Evolutionary conservation across 2,113 vertebrate species (phyloP).

Genomic region (Silurus asotus): DNA sequence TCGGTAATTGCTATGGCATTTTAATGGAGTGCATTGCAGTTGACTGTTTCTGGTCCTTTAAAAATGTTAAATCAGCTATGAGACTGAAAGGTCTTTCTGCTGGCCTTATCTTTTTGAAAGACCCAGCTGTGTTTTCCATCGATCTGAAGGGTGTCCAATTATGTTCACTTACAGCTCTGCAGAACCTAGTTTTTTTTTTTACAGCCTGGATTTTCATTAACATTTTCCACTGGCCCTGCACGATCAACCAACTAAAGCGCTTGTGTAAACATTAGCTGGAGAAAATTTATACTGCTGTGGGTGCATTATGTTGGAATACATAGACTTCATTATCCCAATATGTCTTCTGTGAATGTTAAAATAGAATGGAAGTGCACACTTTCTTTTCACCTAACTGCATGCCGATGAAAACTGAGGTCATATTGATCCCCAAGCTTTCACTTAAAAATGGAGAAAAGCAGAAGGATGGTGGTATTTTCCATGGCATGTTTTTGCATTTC

Average conservation of each 20-base stretch:
- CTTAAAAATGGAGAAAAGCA: slow-evolving; percentile 22
- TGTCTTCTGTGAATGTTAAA: slow-evolving; percentile 19
- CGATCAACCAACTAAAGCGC: slow-evolving; percentile 21
- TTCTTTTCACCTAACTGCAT: background rate
- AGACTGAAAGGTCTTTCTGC: slow-evolving; percentile 23
- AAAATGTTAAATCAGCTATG: slow-evolving; percentile 37
- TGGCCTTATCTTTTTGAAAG: slow-evolving; percentile 41
- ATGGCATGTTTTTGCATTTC: slow-evolving; percentile 25
- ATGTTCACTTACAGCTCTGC: slow-evolving; percentile 36
- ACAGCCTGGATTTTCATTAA: slow-evolving; percentile 45
- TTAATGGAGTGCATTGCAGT: slow-evolving; percentile 45
- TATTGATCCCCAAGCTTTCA: slow-evolving; percentile 17
- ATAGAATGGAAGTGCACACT: background rate
- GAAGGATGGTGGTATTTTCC: slow-evolving; percentile 34
- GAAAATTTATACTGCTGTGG: slow-evolving; percentile 36
- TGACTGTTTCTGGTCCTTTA: slow-evolving; percentile 31
- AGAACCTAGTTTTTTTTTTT: slow-evolving; percentile 28
- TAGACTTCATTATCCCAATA: slow-evolving; percentile 22
- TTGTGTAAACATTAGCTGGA: slow-evolving; percentile 40
- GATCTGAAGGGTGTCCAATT: slow-evolving; percentile 47
- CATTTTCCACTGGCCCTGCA: slow-evolving; percentile 28
- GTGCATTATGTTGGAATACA: slow-evolving; percentile 26
- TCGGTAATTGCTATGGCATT: slow-evolving; percentile 59
- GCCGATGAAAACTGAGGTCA: slow-evolving; percentile 9
- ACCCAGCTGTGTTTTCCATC: slow-evolving; percentile 48